phyloP scores from a whole-genome alignment of 2,113 vertebrate genomes.

The Neodontobutis hainanensis region DNA sequence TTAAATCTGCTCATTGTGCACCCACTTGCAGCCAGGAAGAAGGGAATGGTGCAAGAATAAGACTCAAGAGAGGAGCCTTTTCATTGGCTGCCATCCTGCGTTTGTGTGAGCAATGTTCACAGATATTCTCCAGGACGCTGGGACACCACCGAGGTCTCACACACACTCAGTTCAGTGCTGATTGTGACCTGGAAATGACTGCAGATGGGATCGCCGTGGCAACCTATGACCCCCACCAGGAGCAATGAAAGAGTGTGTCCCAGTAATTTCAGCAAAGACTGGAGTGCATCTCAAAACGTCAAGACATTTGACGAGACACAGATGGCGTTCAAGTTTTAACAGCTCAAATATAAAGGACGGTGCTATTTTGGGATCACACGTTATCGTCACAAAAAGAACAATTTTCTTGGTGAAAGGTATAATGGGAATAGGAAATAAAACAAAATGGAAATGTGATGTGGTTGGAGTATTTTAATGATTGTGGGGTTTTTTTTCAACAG shows the following conservation, averaged over 20 bases:
- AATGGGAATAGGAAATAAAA: constrained; percentile 12
- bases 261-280: constrained; percentile 5
- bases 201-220: constrained; percentile 24
- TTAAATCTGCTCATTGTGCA: constrained; percentile 42
- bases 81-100: constrained; percentile 8
- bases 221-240: constrained; percentile 21
- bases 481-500: neutral
- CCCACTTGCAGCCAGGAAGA: constrained; percentile 6
- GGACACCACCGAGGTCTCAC: constrained; percentile 9
- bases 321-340: neutral
- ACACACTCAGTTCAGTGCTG: constrained; percentile 13
- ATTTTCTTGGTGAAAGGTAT: constrained; percentile 26
- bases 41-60: neutral
- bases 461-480: constrained; percentile 20
- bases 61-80: constrained; percentile 10
- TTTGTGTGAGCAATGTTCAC: constrained; percentile 7
- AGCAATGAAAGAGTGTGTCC: neutral
- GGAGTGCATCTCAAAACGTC: neutral
- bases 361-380: neutral
- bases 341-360: neutral
- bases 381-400: neutral
- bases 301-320: neutral
- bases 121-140: constrained; percentile 8
- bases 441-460: neutral
- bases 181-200: constrained; percentile 20